Conservation (phyloP, 2,888 invertebrate genomes). For the Pseudococcus jackbeardsleyi region DNA sequence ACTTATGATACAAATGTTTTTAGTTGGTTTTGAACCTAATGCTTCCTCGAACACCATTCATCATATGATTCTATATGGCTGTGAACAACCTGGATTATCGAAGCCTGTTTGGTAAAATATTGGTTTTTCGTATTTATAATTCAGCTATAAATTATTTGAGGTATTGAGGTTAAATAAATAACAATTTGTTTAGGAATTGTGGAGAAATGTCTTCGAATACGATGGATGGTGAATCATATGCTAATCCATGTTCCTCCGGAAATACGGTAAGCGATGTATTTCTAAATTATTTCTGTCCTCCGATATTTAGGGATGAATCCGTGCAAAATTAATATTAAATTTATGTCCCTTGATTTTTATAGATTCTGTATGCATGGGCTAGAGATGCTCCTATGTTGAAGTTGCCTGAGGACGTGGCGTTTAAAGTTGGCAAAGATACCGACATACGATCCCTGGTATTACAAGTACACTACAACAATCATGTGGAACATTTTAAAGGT, state of each 20-base stretch:
- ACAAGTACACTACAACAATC: constrained; percentile 88
- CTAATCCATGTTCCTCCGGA: constrained; percentile 74
- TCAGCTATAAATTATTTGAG: neutral
- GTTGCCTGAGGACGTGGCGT: constrained; percentile 90
- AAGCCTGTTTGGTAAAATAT: constrained; percentile 23
- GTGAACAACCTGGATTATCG: constrained; percentile 79
- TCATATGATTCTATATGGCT: constrained; percentile 94
- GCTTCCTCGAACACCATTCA: constrained; percentile 92
- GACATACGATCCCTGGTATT: constrained; percentile 90
- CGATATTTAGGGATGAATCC: too few species aligned
- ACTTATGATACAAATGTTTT: constrained; percentile 68
- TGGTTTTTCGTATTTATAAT: neutral
- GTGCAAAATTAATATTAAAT: too few species aligned
- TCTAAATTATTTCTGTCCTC: neutral
- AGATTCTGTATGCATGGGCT: constrained; percentile 96
- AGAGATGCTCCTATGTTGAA: constrained; percentile 86
- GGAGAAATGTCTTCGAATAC: constrained; percentile 84
- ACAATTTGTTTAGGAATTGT: constrained; percentile 80
- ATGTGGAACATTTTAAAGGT: constrained; percentile 58
- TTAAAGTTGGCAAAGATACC: constrained; percentile 88
- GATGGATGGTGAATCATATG: constrained; percentile 51
- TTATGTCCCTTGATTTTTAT: constrained; percentile 67
- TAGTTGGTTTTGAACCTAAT: constrained; percentile 93
- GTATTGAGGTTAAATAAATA: neutral
- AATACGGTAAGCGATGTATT: constrained; percentile 28